Conservation (phyloP, 2,113 vertebrate genomes). For the Larimichthys crocea region DNA sequence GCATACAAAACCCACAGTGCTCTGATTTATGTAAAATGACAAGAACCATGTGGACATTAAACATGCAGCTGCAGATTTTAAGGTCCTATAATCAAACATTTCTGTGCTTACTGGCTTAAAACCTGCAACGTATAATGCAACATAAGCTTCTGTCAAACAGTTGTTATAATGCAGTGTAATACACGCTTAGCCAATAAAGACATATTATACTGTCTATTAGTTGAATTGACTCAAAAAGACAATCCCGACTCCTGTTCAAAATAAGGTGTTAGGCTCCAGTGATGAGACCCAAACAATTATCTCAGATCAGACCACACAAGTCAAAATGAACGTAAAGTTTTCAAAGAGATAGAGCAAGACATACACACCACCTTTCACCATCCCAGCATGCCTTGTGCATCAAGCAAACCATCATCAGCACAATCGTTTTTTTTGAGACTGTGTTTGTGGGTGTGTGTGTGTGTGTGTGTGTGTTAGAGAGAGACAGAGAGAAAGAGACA, state of each 20-base stretch:
- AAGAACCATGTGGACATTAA: conserved; percentile 22
- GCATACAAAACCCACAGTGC: conserved; percentile 27
- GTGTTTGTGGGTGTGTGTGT: conserved; percentile 24
- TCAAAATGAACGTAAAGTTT: not conserved
- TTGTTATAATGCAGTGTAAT: conserved; percentile 1
- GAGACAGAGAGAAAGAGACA: not conserved
- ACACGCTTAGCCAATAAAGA: conserved; percentile 15
- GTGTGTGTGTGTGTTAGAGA: not conserved
- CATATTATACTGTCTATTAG: conserved; percentile 23
- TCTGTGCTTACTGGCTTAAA: conserved; percentile 37
- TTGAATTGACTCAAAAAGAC: conserved; percentile 6
- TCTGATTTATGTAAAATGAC: conserved; percentile 44
- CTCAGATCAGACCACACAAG: conserved; percentile 34
- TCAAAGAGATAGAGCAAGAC: conserved; percentile 24
- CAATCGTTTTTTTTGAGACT: conserved; percentile 22
- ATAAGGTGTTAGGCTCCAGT: not conserved
- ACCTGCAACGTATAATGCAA: conserved; percentile 4
- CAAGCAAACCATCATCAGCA: conserved; percentile 37
- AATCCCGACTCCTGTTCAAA: conserved; percentile 8
- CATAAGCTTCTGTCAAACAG: conserved; percentile 3
- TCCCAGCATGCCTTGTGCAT: conserved; percentile 50
- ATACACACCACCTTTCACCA: conserved; percentile 33
- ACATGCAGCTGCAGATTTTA: conserved; percentile 41
- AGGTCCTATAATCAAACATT: conserved; percentile 27
- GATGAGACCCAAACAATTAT: conserved; percentile 13